Evolutionary conservation across 2,888 invertebrate genomes (phyloP).

Genomic region (Pyrochroa serraticornis): DNA sequence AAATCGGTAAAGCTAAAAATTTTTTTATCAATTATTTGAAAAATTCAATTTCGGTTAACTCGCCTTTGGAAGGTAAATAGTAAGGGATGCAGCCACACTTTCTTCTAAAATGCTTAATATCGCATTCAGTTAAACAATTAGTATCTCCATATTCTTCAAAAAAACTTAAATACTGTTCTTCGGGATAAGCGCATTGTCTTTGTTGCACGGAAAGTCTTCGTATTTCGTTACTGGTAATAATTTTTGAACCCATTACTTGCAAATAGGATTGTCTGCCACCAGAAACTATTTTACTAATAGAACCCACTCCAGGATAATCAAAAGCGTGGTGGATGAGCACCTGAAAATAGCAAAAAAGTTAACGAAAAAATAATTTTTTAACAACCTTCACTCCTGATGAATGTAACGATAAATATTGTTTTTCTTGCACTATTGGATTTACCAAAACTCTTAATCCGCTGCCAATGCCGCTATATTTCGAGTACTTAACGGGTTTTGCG

Average conservation of each 20-base stretch:
- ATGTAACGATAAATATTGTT: slow-evolving; percentile 35
- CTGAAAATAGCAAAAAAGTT: slow-evolving; percentile 31
- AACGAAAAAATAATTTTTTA: slow-evolving; percentile 3
- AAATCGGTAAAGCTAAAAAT: slow-evolving; percentile 39
- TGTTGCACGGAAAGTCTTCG: slow-evolving; percentile 38
- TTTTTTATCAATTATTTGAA: slow-evolving; percentile 11
- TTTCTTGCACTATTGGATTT: slow-evolving; percentile 40
- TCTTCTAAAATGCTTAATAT: slow-evolving; percentile 32
- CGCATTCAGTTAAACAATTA: slow-evolving; percentile 50
- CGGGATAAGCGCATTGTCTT: slow-evolving; percentile 44
- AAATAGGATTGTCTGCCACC: slow-evolving; percentile 33
- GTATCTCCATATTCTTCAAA: slow-evolving; percentile 45
- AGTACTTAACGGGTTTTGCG: slow-evolving; percentile 22
- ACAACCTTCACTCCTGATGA: slow-evolving; percentile 44
- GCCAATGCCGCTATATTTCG: slow-evolving; percentile 41
- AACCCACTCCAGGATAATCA: slow-evolving; percentile 43
- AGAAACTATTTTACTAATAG: slow-evolving; percentile 36
- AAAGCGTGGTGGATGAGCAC: slow-evolving; percentile 44
- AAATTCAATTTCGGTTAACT: neutral
- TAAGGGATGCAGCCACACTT: slow-evolving; percentile 51
- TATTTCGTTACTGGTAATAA: slow-evolving; percentile 40
- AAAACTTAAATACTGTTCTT: slow-evolving; percentile 39
- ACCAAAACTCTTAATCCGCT: slow-evolving; percentile 47
- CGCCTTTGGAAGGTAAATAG: slow-evolving; percentile 42
- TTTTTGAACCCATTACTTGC: slow-evolving; percentile 41